Base-by-base conservation (phyloP, 2,113 vertebrate genomes). In the Opisthocomus hoazin region DNA sequence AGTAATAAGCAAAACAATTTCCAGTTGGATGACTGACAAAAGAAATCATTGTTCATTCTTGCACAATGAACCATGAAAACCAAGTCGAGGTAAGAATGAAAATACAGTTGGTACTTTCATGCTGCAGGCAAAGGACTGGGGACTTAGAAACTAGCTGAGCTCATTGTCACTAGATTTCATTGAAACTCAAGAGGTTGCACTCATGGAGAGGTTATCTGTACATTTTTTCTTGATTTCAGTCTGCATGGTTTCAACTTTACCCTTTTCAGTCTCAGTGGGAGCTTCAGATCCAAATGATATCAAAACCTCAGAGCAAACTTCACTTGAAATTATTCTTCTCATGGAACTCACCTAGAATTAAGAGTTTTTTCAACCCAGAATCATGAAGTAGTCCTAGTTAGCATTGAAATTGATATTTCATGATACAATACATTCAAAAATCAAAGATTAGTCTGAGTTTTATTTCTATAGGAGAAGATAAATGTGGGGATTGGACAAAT, bases 1-100 rank as follows among this genome's bases (percentile, higher is more conserved):
- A 97, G 97, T 97, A 98, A 97, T 97, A 98, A 97, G 96, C 84
- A 98, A 98, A 98, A 96, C 93, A 96, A 94, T 97, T 97, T 97
- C 97, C 81, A 94, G 90, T 93, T 94, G 86, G 92, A 96, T 95
- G 96, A 91, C 84, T 98, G 97, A 97, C 92, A 95, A 97, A 98
- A 95, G 94, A 97, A 97, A 97, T 97, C 93, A 96, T 96, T 97
- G 94, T 96, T 98, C 95, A 96, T 97, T 97, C 94, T 87, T 97
- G 92, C 54, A 96, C 96, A 97, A 81, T 96, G 95, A 98, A 96
- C 96, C 96, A 88, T 97, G 93, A 96, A 97, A 97, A 97, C 70
- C 91, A 98, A 97, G 90, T 94, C 24, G 20, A 97, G 87, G 83
- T 96, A 96, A 86, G 94, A 98, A 97, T 94, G 81, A 95, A 93